Conservation (phyloP, 2,113 vertebrate genomes). For the Larimichthys crocea region DNA sequence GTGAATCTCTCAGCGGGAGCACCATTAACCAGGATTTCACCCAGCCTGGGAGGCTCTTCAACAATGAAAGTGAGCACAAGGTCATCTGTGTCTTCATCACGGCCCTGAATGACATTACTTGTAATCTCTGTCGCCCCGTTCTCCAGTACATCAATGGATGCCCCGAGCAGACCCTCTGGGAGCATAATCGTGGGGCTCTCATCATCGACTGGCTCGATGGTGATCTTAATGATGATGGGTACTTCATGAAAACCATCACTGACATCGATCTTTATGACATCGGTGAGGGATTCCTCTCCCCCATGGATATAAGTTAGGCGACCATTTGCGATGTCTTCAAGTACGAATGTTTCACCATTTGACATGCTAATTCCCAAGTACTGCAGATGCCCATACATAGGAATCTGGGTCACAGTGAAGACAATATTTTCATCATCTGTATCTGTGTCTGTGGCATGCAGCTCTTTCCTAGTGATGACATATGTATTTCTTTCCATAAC, state of each 20-base stretch:
- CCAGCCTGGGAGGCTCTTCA: constrained; percentile 87
- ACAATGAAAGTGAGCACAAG: constrained; percentile 93
- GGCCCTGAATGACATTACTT: constrained; percentile 90
- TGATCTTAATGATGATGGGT: constrained; percentile 89
- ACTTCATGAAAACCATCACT: constrained; percentile 93
- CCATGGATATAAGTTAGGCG: constrained; percentile 85
- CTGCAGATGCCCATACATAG: constrained; percentile 81
- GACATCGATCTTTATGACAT: constrained; percentile 89
- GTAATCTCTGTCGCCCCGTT: constrained; percentile 93
- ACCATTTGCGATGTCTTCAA: constrained; percentile 84
- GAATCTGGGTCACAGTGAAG: constrained; percentile 87
- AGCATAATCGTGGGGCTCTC: constrained; percentile 85
- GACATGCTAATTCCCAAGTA: constrained; percentile 86
- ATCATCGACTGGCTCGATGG: constrained; percentile 87
- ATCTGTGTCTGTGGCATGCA: constrained; percentile 87
- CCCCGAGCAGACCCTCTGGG: constrained; percentile 88
- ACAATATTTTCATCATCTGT: constrained; percentile 86
- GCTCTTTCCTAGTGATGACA: constrained; percentile 84
- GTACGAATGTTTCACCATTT: constrained; percentile 84
- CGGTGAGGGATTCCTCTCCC: constrained; percentile 87
- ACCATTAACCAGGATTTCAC: constrained; percentile 91
- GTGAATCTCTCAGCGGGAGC: constrained; percentile 89
- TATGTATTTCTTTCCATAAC: constrained; percentile 88
- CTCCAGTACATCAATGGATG: constrained; percentile 93
- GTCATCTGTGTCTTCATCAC: constrained; percentile 89